These are phyloP conservation scores for Diaphora mendica DNA, from an alignment of 2,888 invertebrate species.

Conservation along the genomic window DNA sequence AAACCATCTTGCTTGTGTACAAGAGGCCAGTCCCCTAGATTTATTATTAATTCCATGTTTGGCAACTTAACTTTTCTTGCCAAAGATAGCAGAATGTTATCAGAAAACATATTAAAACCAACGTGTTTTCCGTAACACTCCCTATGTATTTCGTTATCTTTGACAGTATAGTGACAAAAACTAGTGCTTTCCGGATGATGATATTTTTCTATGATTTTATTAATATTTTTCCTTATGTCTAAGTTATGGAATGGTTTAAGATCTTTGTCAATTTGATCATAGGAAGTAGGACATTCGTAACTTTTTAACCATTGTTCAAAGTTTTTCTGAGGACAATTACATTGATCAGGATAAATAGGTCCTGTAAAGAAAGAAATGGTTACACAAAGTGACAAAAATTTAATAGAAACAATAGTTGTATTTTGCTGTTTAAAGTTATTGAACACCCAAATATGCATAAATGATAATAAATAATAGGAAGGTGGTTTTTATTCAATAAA, in stretches of 20 bases:
- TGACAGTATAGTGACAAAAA: slow-evolving; percentile 95
- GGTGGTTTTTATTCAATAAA: too few relatives aligned
- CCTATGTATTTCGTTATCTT: slow-evolving; percentile 93
- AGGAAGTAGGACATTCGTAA: slow-evolving; percentile 88
- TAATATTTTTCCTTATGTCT: slow-evolving; percentile 89
- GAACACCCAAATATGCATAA: too few relatives aligned
- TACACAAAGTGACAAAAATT: background rate
- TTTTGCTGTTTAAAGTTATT: too few relatives aligned
- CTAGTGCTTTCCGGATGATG: slow-evolving; percentile 93
- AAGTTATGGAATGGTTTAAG: slow-evolving; percentile 89
- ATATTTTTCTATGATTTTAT: slow-evolving; percentile 89
- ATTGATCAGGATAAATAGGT: slow-evolving; percentile 92
- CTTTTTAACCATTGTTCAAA: slow-evolving; percentile 88
- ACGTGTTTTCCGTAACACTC: slow-evolving; percentile 97
- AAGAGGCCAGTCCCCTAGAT: slow-evolving; percentile 98
- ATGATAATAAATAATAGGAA: too few relatives aligned
- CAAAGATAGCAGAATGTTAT: slow-evolving; percentile 93
- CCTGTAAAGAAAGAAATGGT: slow-evolving; percentile 76
- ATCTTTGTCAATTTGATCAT: slow-evolving; percentile 91
- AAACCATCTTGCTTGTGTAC: slow-evolving; percentile 85
- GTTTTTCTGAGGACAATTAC: slow-evolving; percentile 91
- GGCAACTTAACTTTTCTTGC: slow-evolving; percentile 93
- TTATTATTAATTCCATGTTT: slow-evolving; percentile 95
- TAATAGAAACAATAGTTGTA: too few relatives aligned
- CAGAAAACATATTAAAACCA: slow-evolving; percentile 98